phyloP scores from a whole-genome alignment of 2,888 invertebrate genomes.

The Incurvaria masculella region DNA sequence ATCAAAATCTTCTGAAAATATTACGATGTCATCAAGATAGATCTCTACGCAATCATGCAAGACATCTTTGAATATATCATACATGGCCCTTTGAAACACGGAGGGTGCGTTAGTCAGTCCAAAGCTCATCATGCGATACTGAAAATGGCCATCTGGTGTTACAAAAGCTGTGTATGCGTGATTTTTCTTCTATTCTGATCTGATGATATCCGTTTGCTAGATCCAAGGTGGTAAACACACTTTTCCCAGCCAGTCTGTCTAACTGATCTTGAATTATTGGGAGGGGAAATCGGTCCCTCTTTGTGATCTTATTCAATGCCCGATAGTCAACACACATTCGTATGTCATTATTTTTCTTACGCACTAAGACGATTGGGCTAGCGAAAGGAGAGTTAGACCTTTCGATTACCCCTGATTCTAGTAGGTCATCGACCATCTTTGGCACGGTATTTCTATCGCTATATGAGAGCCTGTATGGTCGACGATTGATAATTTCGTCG shows the following conservation, averaged over 20 bases:
- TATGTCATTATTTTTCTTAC: constrained; percentile 16
- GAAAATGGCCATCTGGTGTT: constrained; percentile 21
- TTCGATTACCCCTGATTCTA: constrained; percentile 8
- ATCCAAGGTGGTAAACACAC: constrained; percentile 21
- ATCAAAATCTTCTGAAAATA: constrained; percentile 8
- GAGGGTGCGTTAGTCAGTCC: constrained; percentile 18
- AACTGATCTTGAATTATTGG: constrained; percentile 22
- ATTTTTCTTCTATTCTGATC: constrained; percentile 19
- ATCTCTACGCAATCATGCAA: constrained; percentile 11
- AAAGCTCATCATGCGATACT: constrained; percentile 18
- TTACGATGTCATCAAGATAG: constrained; percentile 19
- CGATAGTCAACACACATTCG: constrained; percentile 16
- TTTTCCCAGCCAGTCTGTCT: constrained; percentile 20
- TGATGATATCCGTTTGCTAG: constrained; percentile 26
- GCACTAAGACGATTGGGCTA: constrained; percentile 20
- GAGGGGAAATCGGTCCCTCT: constrained; percentile 19
- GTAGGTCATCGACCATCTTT: constrained; percentile 4
- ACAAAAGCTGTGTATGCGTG: constrained; percentile 22
- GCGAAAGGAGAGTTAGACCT: constrained; percentile 17
- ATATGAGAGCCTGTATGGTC: constrained; percentile 10
- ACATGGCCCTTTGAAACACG: constrained; percentile 20
- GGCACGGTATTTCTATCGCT: constrained; percentile 9
- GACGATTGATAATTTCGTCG: constrained; percentile 9
- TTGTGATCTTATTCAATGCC: constrained; percentile 11
- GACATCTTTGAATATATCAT: constrained; percentile 11